Percentiles rank a stretch among this genome's conserved stretches.
phyloP scores from a whole-genome alignment of 1,140 invertebrate genomes.

The Anoplophora glabripennis region DNA sequence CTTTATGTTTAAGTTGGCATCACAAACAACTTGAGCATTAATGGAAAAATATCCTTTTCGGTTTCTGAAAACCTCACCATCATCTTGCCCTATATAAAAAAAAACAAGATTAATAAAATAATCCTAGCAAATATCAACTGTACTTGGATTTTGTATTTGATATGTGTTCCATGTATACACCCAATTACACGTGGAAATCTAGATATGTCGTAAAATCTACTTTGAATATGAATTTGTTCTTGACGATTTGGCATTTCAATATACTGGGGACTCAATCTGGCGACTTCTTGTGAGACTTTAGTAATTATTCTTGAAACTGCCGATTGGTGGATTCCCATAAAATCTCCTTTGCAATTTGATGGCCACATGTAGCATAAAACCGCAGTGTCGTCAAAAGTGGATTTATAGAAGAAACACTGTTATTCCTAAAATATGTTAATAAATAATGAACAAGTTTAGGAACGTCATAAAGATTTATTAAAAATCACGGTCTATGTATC shows the following conservation, averaged over 20 bases:
- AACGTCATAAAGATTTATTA: background rate
- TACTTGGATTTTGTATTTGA: too few species aligned
- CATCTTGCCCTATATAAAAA: too few species aligned
- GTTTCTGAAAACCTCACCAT: too few species aligned
- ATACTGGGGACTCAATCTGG: background rate
- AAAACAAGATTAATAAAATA: too few species aligned
- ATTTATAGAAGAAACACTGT: constrained; percentile 19
- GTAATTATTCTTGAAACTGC: constrained; percentile 13
- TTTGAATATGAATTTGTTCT: background rate
- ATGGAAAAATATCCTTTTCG: too few species aligned
- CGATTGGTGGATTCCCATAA: constrained; percentile 18
- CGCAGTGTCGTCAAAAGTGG: constrained; percentile 16
- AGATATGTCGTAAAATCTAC: constrained; percentile 10
- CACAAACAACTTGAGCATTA: too few species aligned
- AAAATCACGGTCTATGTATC: background rate
- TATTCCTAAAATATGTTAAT: constrained; percentile 22
- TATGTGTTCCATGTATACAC: constrained; percentile 26
- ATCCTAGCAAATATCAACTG: too few species aligned
- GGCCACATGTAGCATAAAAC: constrained; percentile 22
- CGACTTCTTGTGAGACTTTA: constrained; percentile 9
- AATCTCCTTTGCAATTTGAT: constrained; percentile 17
- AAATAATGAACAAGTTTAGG: background rate
- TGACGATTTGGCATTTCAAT: constrained; percentile 1
- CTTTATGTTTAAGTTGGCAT: too few species aligned
- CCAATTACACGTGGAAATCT: constrained; percentile 21